A percentile compares a stretch with the other conserved stretches of the same genome.
Evolutionary conservation across 1,140 invertebrate species (phyloP).

Genomic region (Neotoxoptera formosana): DNA sequence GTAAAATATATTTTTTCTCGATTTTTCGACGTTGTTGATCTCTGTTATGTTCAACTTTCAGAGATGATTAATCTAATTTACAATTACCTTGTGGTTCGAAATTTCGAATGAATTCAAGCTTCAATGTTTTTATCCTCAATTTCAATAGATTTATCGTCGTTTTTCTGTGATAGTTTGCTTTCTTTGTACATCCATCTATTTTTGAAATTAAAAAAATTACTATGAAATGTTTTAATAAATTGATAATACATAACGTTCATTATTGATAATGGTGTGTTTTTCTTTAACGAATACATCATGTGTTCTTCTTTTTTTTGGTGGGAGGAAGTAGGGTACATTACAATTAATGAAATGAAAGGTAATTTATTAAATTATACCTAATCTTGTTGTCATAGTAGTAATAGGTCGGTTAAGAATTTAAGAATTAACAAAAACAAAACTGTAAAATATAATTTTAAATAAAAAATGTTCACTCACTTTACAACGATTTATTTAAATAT

Average conservation of each 20-base stretch:
- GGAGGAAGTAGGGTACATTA: background rate
- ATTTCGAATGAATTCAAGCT: background rate
- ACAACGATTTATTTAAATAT: background rate
- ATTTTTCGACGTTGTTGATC: background rate
- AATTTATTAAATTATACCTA: too few relatives aligned
- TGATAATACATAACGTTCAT: too few relatives aligned
- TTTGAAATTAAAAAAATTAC: background rate
- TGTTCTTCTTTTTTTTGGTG: too few relatives aligned
- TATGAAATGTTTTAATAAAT: background rate
- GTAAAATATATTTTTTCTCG: background rate
- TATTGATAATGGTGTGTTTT: too few relatives aligned
- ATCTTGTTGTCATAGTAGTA: too few relatives aligned
- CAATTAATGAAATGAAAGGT: too few relatives aligned
- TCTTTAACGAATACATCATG: too few relatives aligned
- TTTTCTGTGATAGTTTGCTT: constrained; percentile 8
- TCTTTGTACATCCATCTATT: constrained; percentile 46
- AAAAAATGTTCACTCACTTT: background rate
- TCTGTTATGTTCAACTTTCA: background rate
- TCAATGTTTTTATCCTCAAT: background rate
- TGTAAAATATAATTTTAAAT: background rate
- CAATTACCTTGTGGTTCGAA: background rate
- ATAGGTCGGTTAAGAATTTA: background rate
- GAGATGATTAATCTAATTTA: background rate
- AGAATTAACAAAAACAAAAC: background rate
- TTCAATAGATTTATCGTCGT: background rate